phyloP scores from a whole-genome alignment of 1,140 invertebrate genomes.

The Drosophila chauvacae region DNA sequence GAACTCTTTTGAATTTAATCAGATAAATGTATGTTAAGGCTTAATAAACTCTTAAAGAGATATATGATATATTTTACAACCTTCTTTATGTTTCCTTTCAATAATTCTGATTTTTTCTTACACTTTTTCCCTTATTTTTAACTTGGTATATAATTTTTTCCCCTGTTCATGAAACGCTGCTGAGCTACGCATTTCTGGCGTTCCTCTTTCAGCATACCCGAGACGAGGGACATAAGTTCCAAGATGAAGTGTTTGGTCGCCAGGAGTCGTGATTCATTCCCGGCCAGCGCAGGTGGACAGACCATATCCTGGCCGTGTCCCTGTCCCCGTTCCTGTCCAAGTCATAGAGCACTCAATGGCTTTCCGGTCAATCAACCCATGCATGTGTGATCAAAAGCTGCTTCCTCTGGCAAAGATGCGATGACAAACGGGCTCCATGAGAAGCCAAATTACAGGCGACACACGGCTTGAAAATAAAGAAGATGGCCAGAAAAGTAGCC shows the following conservation, averaged over 20 bases:
- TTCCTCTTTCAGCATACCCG: constrained; percentile 3
- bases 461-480: constrained; percentile 21
- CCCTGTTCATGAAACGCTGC: constrained; percentile 13
- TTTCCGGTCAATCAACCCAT: constrained; percentile 66
- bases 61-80: neutral
- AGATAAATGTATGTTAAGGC: neutral
- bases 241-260: constrained; percentile 31
- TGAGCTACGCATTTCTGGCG: constrained; percentile 47
- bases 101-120: neutral
- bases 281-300: constrained; percentile 11
- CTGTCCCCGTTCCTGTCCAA: neutral
- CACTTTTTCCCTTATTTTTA: neutral
- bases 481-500: constrained; percentile 9
- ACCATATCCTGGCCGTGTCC: neutral
- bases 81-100: neutral
- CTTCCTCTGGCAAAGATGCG: constrained; percentile 17
- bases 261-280: constrained; percentile 29
- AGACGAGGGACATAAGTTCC: constrained; percentile 19
- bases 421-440: constrained; percentile 46
- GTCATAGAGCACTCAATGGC: constrained; percentile 26
- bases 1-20: neutral
- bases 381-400: constrained; percentile 45
- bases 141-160: neutral
- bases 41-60: too few relatives aligned
- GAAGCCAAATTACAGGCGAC: constrained; percentile 59